These are phyloP conservation scores for Gymnarchus niloticus DNA, from an alignment of 2,113 vertebrate species.

Conservation along the genomic window DNA sequence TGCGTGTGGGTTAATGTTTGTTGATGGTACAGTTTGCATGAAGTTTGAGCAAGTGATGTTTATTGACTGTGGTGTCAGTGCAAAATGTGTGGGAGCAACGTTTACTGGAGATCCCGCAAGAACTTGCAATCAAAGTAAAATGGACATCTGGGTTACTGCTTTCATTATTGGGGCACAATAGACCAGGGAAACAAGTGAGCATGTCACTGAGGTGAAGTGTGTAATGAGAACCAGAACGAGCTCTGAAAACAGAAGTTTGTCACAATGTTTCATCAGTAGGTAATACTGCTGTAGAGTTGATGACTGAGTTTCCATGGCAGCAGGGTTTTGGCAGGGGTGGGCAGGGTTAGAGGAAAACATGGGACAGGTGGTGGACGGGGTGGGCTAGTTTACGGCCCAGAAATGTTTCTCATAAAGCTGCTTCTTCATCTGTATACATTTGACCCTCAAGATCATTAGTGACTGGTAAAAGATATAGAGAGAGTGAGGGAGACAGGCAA, in stretches of 20 bases:
- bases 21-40: not conserved
- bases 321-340: not conserved
- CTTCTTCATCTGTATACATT: constrained; percentile 65
- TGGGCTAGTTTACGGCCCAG: constrained; percentile 57
- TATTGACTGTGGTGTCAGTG: not conserved
- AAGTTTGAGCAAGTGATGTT: not conserved
- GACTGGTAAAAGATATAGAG: constrained; percentile 60
- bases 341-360: not conserved
- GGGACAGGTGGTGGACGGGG: not conserved
- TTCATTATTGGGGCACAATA: not conserved
- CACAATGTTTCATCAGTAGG: not conserved
- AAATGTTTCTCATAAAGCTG: constrained; percentile 62
- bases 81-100: not conserved
- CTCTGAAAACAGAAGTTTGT: not conserved
- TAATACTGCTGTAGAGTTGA: not conserved
- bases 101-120: not conserved
- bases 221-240: not conserved
- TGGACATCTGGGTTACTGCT: not conserved
- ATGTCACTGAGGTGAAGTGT: not conserved
- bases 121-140: not conserved
- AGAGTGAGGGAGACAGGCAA: constrained; percentile 61
- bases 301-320: constrained; percentile 24
- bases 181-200: not conserved
- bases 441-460: constrained; percentile 62
- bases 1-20: not conserved